Conservation (phyloP, 2,113 vertebrate species). For the Callipepla squamata region DNA sequence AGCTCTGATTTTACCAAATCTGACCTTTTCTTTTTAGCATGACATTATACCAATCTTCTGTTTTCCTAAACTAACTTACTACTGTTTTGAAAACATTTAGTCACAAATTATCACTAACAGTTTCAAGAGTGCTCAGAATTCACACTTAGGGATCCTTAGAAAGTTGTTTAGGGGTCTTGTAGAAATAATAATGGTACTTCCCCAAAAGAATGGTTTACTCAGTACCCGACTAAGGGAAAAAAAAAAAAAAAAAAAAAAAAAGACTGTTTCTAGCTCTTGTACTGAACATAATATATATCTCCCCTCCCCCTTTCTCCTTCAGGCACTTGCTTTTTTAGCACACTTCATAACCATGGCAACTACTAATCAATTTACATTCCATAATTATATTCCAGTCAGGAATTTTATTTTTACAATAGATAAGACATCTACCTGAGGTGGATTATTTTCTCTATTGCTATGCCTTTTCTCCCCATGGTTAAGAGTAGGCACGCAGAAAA, state of each 20-base stretch:
- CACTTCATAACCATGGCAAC: background rate
- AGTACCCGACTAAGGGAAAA: background rate
- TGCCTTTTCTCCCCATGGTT: constrained; percentile 61
- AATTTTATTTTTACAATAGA: background rate
- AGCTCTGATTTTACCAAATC: background rate
- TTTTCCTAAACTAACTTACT: background rate
- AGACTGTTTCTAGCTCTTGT: background rate
- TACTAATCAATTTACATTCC: background rate
- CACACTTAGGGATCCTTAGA: background rate
- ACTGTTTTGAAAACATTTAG: background rate
- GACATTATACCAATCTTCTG: background rate
- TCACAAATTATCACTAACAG: background rate
- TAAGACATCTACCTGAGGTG: constrained; percentile 34
- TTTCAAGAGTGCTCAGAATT: background rate
- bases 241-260: background rate
- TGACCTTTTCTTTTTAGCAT: background rate
- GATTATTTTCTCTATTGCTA: constrained; percentile 34
- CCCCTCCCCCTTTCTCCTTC: background rate
- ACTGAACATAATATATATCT: background rate
- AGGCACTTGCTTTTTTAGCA: background rate
- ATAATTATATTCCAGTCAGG: background rate
- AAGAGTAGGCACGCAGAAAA: constrained; percentile 60
- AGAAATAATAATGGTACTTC: background rate
- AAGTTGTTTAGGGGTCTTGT: background rate
- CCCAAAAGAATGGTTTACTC: background rate